Evolutionary conservation across 2,797 vertebrate species (phyloP), one percentile per base, ranked within the genome.

Genomic region (Enteromius argenteus): DNA sequence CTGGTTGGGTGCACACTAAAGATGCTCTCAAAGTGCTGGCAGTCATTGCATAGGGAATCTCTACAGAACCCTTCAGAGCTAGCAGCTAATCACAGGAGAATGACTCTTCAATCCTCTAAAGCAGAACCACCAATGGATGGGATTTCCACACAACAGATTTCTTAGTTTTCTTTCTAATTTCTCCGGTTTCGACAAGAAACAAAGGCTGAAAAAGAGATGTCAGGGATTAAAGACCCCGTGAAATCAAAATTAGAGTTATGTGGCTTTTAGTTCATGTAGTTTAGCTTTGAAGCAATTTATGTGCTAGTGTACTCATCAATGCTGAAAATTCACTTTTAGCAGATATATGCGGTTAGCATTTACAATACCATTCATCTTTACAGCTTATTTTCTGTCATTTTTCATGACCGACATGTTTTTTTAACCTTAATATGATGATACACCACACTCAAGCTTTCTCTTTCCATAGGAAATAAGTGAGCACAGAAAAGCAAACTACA

Each of bases 61-160:
- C 89, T 80, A 86, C 84, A 53, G 85, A 92, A 87, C 91, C 87
- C 89, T 79, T 89, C 80, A 49, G 89, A 93, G 89, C 89, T 91
- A 91, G 89, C 93, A 92, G 90, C 91, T 86, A 67, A 77, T 77
- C 42, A 62, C 74, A 83, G 82, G 84, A 92, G 90, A 94, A 92
- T 91, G 92, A 93, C 92, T 89, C 91, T 88, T 37, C 53, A 93
- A 92, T 87, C 91, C 90, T 85, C 89, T 89, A 84, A 90, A 92
- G 90, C 89, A 86, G 89, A 93, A 92, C 91, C 89, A 89, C 42
- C 89, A 91, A 87, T 89, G 87, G 91, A 93, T 89, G 90, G 89
- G 90, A 91, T 89, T 92, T 92, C 89, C 91, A 93, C 83, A 86
- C 87, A 88, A 90, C 89, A 91, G 49, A 86, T 88, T 91, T 83